Base-by-base conservation (phyloP, 2,888 invertebrate species). In the Synergus laeviventris region DNA sequence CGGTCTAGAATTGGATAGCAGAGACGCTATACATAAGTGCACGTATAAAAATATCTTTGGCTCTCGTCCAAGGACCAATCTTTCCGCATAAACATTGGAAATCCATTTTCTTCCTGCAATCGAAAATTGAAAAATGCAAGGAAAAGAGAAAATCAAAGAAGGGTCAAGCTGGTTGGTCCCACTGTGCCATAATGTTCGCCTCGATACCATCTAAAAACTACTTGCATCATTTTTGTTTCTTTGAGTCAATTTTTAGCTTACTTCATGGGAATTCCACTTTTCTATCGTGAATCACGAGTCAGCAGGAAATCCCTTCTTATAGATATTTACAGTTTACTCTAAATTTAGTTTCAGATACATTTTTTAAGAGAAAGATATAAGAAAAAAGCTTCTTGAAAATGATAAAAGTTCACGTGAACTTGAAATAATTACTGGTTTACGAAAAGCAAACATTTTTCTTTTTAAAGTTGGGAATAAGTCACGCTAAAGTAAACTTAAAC, bases 11-110 rank as follows among this genome's bases (percentile, higher is more conserved):
- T 12, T 21, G 49, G 11, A n/a, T 18, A 31, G 31, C 49, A 49
- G 16, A 38, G 61, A 54, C 31, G 61, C 70, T 73, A 60, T 73
- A 36, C 70, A 70, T 70, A 70, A 70, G 49, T 70, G 74, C 73
- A 78, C 75, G 83, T 81, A 84, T 84, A 86, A 85, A 86, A 87
- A 86, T 87, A 87, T 81, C 83, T 80, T 74, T 87, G 87, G 87
- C 86, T 56, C 2, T 70, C 36, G 49, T 82, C 87, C 86, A 87
- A 81, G 76, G 75, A 76, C 73, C 79, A 82, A 84, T 84, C 81
- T 79, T 79, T 75, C 78, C 81, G 83, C 78, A 79, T 84, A 87
- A 87, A 87, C 86, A 86, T 78, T 74, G 81, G 78, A 74, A 81
- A 84, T 80, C 73, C 39, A 70, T 64, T 56, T 31, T 38, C 76